Evolutionary conservation across 1,140 invertebrate genomes (phyloP).

Genomic region (Drosophila tropicalis): DNA sequence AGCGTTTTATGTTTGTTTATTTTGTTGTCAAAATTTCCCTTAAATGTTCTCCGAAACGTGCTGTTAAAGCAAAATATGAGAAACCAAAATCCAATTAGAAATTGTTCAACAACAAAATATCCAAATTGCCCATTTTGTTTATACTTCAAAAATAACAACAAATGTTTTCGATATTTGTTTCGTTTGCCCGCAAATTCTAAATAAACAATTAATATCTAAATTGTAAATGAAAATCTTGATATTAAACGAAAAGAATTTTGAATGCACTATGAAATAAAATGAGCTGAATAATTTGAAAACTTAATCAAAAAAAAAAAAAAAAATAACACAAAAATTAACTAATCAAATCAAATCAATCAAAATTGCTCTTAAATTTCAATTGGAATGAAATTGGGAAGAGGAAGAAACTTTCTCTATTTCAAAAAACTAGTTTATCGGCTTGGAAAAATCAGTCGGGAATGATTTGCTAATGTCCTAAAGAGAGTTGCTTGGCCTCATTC

Average conservation of each 20-base stretch:
- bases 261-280: not conserved
- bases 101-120: slow-evolving; percentile 42
- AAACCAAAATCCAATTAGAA: slow-evolving; percentile 40
- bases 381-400: too few relatives aligned
- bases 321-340: too few relatives aligned
- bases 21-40: slow-evolving; percentile 17
- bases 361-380: too few relatives aligned
- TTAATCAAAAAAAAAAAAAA: too few relatives aligned
- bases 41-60: slow-evolving; percentile 47
- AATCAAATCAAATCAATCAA: too few relatives aligned
- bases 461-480: too few relatives aligned
- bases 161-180: slow-evolving; percentile 47
- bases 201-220: slow-evolving; percentile 31
- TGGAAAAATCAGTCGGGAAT: too few relatives aligned
- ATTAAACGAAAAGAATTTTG: not conserved
- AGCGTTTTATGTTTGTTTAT: not conserved
- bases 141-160: slow-evolving; percentile 38
- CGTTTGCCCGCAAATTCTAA: slow-evolving; percentile 31
- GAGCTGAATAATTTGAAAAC: not conserved
- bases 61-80: slow-evolving; percentile 46
- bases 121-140: slow-evolving; percentile 49
- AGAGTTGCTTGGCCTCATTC: too few relatives aligned
- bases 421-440: too few relatives aligned
- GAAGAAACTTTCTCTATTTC: too few relatives aligned
- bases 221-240: not conserved